Conservation (phyloP, 2,888 invertebrate species). For the Oligia latruncula region DNA sequence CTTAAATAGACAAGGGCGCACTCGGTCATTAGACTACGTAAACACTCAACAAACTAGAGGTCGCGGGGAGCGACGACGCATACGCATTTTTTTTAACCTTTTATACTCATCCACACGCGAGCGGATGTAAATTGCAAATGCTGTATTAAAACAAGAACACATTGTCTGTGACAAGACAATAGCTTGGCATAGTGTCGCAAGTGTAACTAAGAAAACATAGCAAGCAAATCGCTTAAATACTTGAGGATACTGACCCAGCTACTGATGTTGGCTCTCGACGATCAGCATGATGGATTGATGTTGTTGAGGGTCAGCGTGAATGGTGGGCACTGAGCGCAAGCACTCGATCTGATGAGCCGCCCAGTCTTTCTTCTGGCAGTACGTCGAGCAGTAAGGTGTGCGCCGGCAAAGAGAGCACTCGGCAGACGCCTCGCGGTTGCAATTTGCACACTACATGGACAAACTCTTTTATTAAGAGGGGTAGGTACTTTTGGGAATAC, state of each 20-base stretch:
- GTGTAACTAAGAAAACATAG: neutral
- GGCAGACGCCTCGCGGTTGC: constrained; percentile 96
- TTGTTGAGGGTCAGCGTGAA: constrained; percentile 84
- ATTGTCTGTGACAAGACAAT: neutral
- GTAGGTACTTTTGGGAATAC: neutral
- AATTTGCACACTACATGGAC: constrained; percentile 94
- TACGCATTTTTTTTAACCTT: neutral
- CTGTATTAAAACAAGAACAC: constrained; percentile 1
- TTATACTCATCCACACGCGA: neutral
- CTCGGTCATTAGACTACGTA: neutral
- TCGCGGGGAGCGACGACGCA: no score
- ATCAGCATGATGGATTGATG: constrained; percentile 96
- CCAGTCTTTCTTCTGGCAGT: constrained; percentile 98
- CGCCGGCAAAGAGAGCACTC: constrained; percentile 96
- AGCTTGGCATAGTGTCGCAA: constrained; percentile 2
- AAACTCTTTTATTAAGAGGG: constrained; percentile 30
- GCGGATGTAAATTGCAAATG: constrained; percentile 1
- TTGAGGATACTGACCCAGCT: constrained; percentile 68
- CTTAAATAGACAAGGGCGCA: neutral
- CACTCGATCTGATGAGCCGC: constrained; percentile 95
- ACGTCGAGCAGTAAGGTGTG: constrained; percentile 96
- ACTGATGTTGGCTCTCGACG: constrained; percentile 93
- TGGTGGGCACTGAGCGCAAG: constrained; percentile 91
- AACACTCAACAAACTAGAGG: neutral
- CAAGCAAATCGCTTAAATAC: neutral